Conservation (phyloP, 2,888 invertebrate species). For the Amitus sp. region DNA sequence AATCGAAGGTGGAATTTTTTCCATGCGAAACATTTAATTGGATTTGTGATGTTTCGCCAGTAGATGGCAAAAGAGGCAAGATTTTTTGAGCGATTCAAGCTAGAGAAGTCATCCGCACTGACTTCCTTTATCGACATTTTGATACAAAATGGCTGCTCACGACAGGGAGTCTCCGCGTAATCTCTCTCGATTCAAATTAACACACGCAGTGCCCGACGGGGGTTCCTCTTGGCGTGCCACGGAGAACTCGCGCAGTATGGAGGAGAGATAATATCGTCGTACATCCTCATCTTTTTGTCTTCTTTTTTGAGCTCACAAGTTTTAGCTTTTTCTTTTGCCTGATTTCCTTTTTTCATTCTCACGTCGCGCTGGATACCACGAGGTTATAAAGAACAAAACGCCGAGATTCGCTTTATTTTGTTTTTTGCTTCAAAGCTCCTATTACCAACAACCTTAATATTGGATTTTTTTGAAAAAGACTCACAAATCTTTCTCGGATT, state of each 20-base stretch:
- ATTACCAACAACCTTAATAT: constrained; percentile 32
- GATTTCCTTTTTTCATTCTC: constrained; percentile 41
- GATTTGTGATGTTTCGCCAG: background rate
- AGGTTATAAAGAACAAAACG: constrained; percentile 40
- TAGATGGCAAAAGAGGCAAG: constrained; percentile 10
- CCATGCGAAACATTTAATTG: no score
- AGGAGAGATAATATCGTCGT: constrained; percentile 61
- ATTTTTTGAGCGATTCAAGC: constrained; percentile 38
- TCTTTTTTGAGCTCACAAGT: constrained; percentile 41
- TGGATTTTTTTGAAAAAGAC: constrained; percentile 8
- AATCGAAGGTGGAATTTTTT: no score
- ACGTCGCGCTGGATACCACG: constrained; percentile 29
- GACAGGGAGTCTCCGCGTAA: constrained; percentile 68
- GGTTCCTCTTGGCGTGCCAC: constrained; percentile 49
- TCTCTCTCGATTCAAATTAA: constrained; percentile 73
- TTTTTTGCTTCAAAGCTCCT: constrained; percentile 37
- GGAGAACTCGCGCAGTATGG: constrained; percentile 53
- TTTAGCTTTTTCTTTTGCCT: constrained; percentile 44
- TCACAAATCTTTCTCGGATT: background rate
- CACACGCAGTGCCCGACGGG: constrained; percentile 66
- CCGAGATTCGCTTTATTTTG: constrained; percentile 33
- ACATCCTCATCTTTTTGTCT: constrained; percentile 45
- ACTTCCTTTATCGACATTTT: constrained; percentile 66
- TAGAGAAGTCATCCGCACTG: constrained; percentile 41
- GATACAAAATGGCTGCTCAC: constrained; percentile 66